Evolutionary conservation across 2,113 vertebrate species (phyloP), one percentile per base, ranked within the genome.

Genomic region (Periophthalmodon schlosseri): DNA sequence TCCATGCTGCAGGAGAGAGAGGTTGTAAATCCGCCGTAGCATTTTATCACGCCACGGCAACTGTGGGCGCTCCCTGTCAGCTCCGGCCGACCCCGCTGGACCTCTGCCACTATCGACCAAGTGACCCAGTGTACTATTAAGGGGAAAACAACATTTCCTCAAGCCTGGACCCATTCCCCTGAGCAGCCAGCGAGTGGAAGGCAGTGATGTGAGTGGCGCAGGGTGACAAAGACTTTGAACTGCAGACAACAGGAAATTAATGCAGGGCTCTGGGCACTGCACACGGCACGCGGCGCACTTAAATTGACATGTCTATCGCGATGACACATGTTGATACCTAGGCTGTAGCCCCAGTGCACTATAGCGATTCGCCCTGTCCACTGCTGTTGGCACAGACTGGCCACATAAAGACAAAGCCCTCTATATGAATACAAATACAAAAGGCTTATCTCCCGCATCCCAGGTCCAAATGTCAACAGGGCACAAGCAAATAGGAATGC

Each of bases 151-250:
- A 83, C 84, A 81, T 87, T 91, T 92, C 86, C 81, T 79, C 79
- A 72, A 60, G 70, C 77, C 14, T 58, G 36, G 10, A 60, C 46
- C 46, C 81, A 74, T 84, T 89, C 89, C 60, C 86, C 85, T 5
- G 50, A 84, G 87, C 80, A 77, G 63, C 28, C 14, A 13, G 14
- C 65, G 76, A 68, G 79, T 77, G 81, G 60, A 89, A 86, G 70
- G 52, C 5, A 28, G 70, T 76, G 16, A 81, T 86, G 82, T 90
- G 87, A 92, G 56, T 92, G 91, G 91, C 91, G 88, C 67, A 6
- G 81, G 89, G 92, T 93, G 90, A 91, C 88, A 88, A 89, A 92
- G 76, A 90, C 87, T 93, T 90, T 93, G 91, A 91, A 91, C 88
- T 84, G 76, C 23, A 78, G 78, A 88, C 83, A 88, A 90, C 91